phyloP scores from a whole-genome alignment of 2,888 invertebrate genomes.

The Smittia aterrima region DNA sequence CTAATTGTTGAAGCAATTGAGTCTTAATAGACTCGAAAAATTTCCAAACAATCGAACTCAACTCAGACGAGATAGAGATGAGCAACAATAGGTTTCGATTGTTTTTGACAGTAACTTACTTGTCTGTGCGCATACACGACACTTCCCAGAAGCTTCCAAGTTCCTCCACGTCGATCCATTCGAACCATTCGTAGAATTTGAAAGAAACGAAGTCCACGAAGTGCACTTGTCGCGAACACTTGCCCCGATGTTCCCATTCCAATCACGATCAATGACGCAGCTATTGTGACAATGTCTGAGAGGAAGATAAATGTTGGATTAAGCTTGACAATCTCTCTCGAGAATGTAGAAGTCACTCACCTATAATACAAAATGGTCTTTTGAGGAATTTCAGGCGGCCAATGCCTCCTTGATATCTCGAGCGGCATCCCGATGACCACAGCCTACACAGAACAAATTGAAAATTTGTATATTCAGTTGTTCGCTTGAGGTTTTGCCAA shows the following conservation, averaged over 20 bases:
- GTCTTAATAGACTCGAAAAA: no score
- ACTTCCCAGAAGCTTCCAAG: slow-evolving; percentile 92
- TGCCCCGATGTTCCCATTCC: slow-evolving; percentile 85
- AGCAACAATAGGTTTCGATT: no score
- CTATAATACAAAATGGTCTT: slow-evolving; percentile 91
- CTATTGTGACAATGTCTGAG: slow-evolving; percentile 86
- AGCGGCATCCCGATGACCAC: slow-evolving; percentile 93
- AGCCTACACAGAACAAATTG: slow-evolving; percentile 61
- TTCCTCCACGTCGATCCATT: slow-evolving; percentile 91
- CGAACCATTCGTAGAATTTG: slow-evolving; percentile 94
- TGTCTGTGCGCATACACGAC: slow-evolving; percentile 95
- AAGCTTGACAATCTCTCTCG: background rate
- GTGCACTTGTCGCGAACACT: slow-evolving; percentile 88
- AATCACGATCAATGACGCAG: slow-evolving; percentile 85
- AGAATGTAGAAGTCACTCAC: slow-evolving; percentile 56
- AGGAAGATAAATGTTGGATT: slow-evolving; percentile 40
- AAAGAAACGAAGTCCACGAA: slow-evolving; percentile 90
- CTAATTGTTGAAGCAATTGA: no score
- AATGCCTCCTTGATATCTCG: slow-evolving; percentile 83
- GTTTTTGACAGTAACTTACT: no score
- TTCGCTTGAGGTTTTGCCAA: background rate
- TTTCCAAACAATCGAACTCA: no score
- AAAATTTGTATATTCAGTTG: background rate
- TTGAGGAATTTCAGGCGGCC: slow-evolving; percentile 86
- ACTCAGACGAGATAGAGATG: no score